Conservation (phyloP, 2,888 invertebrate genomes). For the Trilocha varians region DNA sequence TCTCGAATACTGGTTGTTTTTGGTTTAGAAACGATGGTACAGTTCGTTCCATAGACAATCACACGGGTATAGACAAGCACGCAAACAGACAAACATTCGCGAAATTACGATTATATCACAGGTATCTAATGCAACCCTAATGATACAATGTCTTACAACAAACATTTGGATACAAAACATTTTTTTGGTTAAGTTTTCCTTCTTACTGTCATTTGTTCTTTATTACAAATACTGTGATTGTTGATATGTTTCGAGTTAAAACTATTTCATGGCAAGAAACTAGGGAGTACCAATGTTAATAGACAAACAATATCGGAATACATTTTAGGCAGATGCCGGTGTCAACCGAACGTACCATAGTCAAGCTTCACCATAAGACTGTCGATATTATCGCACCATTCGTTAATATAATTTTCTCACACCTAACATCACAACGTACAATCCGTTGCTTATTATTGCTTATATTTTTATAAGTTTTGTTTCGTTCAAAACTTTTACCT, state of each 20-base stretch:
- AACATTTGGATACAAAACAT: conserved; percentile 10
- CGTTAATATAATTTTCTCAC: conserved; percentile 54
- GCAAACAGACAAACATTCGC: conserved; percentile 56
- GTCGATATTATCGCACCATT: conserved; percentile 67
- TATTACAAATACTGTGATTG: conserved; percentile 40
- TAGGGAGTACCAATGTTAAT: conserved; percentile 48
- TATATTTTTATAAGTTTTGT: conserved; percentile 69
- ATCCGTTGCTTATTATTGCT: conserved; percentile 68
- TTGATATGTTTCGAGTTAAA: conserved; percentile 55
- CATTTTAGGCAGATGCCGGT: conserved; percentile 59
- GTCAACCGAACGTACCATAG: conserved; percentile 36
- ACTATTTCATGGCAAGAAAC: conserved; percentile 48
- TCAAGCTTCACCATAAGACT: conserved; percentile 55
- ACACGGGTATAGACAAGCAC: conserved; percentile 51
- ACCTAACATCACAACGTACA: conserved; percentile 68
- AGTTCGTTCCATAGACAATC: conserved; percentile 22
- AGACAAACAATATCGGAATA: conserved; percentile 54
- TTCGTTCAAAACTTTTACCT: conserved; percentile 65
- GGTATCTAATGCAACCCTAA: conserved; percentile 65
- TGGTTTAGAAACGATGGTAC: conserved; percentile 34
- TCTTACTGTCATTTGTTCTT: conserved; percentile 7
- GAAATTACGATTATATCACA: conserved; percentile 63
- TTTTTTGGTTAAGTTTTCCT: background rate
- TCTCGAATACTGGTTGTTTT: conserved; percentile 65
- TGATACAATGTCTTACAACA: conserved; percentile 50